Evolutionary conservation across 2,888 invertebrate species (phyloP).

Genomic region (Polyploca ridens): DNA sequence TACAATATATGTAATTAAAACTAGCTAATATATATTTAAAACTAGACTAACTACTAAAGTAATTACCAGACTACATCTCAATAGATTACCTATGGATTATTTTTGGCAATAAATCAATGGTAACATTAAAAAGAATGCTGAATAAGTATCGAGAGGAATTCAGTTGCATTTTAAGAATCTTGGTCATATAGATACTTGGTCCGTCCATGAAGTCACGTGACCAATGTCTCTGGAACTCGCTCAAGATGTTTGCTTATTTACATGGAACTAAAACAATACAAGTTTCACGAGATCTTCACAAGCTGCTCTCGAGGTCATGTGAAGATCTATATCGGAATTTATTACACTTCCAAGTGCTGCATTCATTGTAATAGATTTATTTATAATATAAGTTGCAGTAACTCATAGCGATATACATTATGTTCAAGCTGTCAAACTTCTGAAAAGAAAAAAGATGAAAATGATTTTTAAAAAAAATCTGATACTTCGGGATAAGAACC

Average conservation of each 20-base stretch:
- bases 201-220: background rate
- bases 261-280: slow-evolving; percentile 9
- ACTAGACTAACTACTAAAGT: too few species aligned
- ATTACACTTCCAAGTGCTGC: background rate
- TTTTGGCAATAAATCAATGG: too few species aligned
- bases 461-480: too few species aligned
- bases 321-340: background rate
- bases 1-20: too few species aligned
- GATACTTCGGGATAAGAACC: too few species aligned
- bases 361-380: slow-evolving; percentile 3
- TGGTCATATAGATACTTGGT: background rate
- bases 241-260: background rate
- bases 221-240: background rate
- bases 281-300: background rate
- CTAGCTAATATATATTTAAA: too few species aligned
- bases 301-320: slow-evolving; percentile 8
- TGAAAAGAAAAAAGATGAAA: too few species aligned
- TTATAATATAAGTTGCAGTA: background rate
- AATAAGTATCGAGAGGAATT: too few species aligned
- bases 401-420: background rate
- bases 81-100: too few species aligned
- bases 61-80: too few species aligned
- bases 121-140: too few species aligned
- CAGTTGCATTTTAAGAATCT: background rate
- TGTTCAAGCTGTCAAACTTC: background rate